Percentiles rank a stretch among this genome's conserved stretches.
Evolutionary conservation across 2,888 invertebrate species (phyloP).

Genomic region (Seira ritae): DNA sequence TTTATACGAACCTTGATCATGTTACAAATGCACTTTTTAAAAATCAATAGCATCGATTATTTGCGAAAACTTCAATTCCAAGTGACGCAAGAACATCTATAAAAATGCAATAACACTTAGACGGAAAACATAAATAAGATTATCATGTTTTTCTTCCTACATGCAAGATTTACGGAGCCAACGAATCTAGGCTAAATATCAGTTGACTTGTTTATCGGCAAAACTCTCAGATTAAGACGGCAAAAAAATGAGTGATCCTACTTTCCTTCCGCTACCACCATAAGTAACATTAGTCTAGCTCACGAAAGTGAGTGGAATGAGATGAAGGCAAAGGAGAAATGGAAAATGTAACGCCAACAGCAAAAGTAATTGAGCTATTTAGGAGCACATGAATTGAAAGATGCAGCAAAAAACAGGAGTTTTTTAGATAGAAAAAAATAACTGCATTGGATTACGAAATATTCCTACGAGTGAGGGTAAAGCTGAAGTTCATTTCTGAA

Average conservation of each 20-base stretch:
- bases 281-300: neutral
- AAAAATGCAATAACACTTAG: conserved; percentile 12
- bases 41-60: conserved; percentile 11
- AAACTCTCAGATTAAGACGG: conserved; percentile 50
- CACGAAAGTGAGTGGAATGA: neutral
- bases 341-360: conserved; percentile 42
- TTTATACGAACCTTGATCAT: conserved; percentile 14
- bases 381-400: conserved; percentile 12
- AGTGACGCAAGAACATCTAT: conserved; percentile 1
- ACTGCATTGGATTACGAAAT: too few relatives aligned
- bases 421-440: too few relatives aligned
- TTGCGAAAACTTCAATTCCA: conserved; percentile 1
- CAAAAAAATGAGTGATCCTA: conserved; percentile 24
- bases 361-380: conserved; percentile 60
- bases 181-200: conserved; percentile 43
- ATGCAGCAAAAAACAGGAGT: too few relatives aligned
- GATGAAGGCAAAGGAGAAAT: conserved; percentile 11
- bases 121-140: conserved; percentile 1
- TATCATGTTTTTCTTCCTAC: neutral
- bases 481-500: too few relatives aligned
- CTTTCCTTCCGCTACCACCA: neutral
- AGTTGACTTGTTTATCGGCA: conserved; percentile 57
- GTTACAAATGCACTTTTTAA: conserved; percentile 9
- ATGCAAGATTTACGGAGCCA: conserved; percentile 13
- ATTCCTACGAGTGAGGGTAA: too few relatives aligned